Evolutionary conservation across 92 coral and sea anemone species (phyloP), one percentile per base, ranked within the genome.

Genomic region (Paramuricea clavata): DNA sequence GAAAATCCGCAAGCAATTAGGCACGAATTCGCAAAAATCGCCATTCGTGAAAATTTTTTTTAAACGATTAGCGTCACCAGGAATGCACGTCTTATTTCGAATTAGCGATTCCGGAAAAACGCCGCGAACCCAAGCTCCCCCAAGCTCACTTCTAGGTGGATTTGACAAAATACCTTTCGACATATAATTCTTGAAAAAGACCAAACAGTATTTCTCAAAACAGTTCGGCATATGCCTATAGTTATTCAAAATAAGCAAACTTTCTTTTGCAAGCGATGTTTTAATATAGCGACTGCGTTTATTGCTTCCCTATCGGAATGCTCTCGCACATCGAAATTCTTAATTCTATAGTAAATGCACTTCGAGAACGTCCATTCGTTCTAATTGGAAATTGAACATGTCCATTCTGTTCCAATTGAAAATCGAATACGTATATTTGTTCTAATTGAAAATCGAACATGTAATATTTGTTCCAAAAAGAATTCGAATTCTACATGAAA

Each of bases 311-410:
- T 31, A 65, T 5, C 41, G 5, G 9, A 65, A 65, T 65, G 22
- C 17, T n/a, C 11, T 65, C 41, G 39, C 31, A 21, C 34, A 65
- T 65, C 22, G 21, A 28, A 65, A 65, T 33, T 60, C 61, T 28
- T 21, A 54, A 54, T 54, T 54, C 62, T 10, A 39, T 4, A 39
- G 5, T 27, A 28, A 65, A 27, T 65, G 36, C 39, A 5, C 4
- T 65, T 65, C 72, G 23, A 65, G 21, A 19, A 65, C 39, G 6
- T 33, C 39, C 23, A 11, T 28, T 65, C 41, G 36, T 28, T 31
- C 41, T 28, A 65, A 65, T 65, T 65, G 39, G 39, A 65, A 65
- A 65, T 30, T 16, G 41, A 65, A 65, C 72, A 31, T 31, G 36
- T 22, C 16, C 21, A 15, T 60, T 60, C 21, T 28, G 32, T 65